Percentiles rank a stretch among this genome's conserved stretches.
phyloP scores from a whole-genome alignment of 2,888 invertebrate genomes.

The Graphium colonna region DNA sequence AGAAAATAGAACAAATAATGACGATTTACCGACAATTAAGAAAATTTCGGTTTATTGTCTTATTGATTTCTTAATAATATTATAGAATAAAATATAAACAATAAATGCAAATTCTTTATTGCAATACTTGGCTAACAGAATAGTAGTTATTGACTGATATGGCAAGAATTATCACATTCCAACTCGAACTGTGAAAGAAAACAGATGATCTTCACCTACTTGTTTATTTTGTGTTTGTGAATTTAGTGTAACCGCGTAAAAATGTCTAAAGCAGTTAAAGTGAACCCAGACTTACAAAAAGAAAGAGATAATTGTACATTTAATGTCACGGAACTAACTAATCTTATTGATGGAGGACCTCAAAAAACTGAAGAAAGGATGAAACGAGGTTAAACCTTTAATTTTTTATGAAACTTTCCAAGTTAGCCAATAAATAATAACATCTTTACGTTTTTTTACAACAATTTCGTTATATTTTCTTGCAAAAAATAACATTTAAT shows the following conservation, averaged over 20 bases:
- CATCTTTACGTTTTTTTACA: too few relatives aligned
- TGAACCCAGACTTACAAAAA: constrained; percentile 85
- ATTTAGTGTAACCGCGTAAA: constrained; percentile 23
- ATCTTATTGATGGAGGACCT: constrained; percentile 88
- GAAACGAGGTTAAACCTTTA: constrained; percentile 54
- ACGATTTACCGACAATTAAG: too few relatives aligned
- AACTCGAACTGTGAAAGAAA: neutral
- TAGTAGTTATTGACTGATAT: neutral
- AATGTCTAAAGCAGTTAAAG: constrained; percentile 45
- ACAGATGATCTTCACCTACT: neutral
- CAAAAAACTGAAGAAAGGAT: constrained; percentile 86
- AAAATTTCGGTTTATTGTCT: too few relatives aligned
- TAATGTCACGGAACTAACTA: constrained; percentile 85
- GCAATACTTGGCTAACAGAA: too few relatives aligned
- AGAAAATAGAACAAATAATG: too few relatives aligned
- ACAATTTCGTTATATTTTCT: too few relatives aligned
- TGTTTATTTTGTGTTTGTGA: constrained; percentile 6
- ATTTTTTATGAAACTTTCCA: neutral
- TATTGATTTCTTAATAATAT: too few relatives aligned
- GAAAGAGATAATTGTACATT: constrained; percentile 90
- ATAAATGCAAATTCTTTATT: too few relatives aligned
- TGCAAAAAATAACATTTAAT: too few relatives aligned
- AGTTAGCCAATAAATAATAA: too few relatives aligned
- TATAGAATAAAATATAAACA: too few relatives aligned
- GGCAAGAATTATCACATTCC: neutral